Conservation (phyloP, 1,140 invertebrate species). For the Nymphalis io region DNA sequence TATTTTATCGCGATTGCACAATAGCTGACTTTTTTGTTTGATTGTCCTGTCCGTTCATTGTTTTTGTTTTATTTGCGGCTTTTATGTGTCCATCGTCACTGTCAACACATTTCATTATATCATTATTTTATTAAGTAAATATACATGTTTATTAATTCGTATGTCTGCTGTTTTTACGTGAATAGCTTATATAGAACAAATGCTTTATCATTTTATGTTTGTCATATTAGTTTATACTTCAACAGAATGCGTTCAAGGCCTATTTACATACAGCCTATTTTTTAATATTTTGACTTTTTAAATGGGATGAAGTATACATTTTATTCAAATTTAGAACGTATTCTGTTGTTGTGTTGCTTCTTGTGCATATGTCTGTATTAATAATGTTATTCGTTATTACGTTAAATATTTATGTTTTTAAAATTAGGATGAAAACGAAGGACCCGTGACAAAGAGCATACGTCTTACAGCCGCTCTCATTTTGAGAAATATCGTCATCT, state of each 20-base stretch:
- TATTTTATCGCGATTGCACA: background rate
- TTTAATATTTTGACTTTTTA: too few relatives aligned
- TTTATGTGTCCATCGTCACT: background rate
- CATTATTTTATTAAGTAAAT: background rate
- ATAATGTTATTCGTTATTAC: background rate
- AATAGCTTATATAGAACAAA: background rate
- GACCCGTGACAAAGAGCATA: conserved; percentile 99
- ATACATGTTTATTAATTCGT: background rate
- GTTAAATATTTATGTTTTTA: conserved; percentile 9
- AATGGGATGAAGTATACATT: background rate
- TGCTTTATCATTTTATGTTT: conserved; percentile 5
- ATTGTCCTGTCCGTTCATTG: background rate
- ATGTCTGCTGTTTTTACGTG: background rate
- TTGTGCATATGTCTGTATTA: background rate
- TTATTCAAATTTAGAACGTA: background rate
- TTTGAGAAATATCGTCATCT: conserved; percentile 97
- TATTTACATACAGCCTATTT: too few relatives aligned
- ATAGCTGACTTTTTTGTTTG: conserved; percentile 2
- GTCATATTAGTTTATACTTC: background rate
- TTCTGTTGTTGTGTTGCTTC: conserved; percentile 1
- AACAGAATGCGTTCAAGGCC: background rate
- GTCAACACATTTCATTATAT: background rate
- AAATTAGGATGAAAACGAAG: conserved; percentile 96
- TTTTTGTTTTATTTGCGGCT: conserved; percentile 3
- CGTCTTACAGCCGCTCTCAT: conserved; percentile 97